phyloP scores from a whole-genome alignment of 2,797 vertebrate species.

The Syngnathus acus region DNA sequence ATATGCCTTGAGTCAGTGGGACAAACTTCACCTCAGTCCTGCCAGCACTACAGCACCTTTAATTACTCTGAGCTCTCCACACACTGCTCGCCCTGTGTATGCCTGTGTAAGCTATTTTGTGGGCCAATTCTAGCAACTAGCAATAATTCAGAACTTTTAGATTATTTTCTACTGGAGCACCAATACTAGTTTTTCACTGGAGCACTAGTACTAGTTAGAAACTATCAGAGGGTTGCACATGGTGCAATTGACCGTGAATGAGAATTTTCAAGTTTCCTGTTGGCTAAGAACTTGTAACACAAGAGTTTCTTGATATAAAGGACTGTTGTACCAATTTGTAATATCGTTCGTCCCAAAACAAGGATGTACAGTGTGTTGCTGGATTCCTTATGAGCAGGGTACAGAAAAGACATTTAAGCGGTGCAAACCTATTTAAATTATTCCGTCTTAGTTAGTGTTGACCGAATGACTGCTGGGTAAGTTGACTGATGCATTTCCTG shows the following conservation, averaged over 20 bases:
- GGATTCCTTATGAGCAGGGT: conserved; percentile 8
- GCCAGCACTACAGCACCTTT: conserved; percentile 72
- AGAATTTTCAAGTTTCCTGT: not conserved
- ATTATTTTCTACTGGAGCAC: conserved; percentile 57
- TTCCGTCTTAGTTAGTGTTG: not conserved
- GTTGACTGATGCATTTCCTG: not conserved
- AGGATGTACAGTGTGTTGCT: conserved; percentile 23
- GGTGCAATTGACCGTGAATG: conserved; percentile 34
- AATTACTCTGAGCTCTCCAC: conserved; percentile 64
- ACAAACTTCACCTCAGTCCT: conserved; percentile 75
- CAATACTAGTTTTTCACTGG: conserved; percentile 53
- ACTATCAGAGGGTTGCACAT: conserved; percentile 57
- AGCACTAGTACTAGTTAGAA: conserved; percentile 57
- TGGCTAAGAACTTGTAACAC: not conserved
- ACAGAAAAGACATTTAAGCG: conserved; percentile 3
- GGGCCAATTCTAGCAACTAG: conserved; percentile 63
- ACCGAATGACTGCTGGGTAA: not conserved
- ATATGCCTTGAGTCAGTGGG: conserved; percentile 69
- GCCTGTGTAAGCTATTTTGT: conserved; percentile 56
- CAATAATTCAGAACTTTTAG: conserved; percentile 69
- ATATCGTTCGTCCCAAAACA: conserved; percentile 24
- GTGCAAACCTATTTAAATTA: conserved; percentile 5
- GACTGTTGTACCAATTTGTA: conserved; percentile 18
- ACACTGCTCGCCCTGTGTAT: conserved; percentile 71
- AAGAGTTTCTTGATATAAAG: not conserved